Percentiles rank a stretch among this genome's conserved stretches.
Evolutionary conservation across 2,888 invertebrate genomes (phyloP).

Genomic region (Tricholauxania praeusta): DNA sequence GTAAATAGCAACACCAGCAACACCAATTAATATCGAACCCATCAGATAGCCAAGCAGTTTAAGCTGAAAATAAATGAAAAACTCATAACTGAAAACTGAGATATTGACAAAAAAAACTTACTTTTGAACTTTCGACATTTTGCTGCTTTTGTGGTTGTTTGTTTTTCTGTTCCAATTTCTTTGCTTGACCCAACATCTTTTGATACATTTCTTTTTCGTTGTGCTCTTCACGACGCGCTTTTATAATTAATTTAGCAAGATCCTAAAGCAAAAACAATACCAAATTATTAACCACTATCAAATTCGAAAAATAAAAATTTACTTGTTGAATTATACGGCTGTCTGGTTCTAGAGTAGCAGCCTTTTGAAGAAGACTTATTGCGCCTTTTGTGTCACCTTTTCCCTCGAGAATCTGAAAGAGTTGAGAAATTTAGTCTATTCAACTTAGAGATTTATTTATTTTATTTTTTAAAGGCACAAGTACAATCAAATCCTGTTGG

Average conservation of each 20-base stretch:
- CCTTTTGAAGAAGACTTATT: constrained; percentile 74
- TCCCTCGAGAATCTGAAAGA: constrained; percentile 73
- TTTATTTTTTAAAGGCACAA: not conserved
- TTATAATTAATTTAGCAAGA: constrained; percentile 71
- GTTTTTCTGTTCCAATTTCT: constrained; percentile 65
- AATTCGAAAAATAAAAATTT: constrained; percentile 5
- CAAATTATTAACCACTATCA: not conserved
- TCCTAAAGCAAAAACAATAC: constrained; percentile 61
- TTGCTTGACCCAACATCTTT: constrained; percentile 74
- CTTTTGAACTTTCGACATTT: constrained; percentile 64
- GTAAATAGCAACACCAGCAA: constrained; percentile 80
- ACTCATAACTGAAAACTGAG: constrained; percentile 6
- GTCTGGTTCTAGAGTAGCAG: constrained; percentile 75
- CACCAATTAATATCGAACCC: constrained; percentile 80
- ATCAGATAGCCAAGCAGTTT: constrained; percentile 67
- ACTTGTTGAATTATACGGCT: constrained; percentile 72
- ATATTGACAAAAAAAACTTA: constrained; percentile 41
- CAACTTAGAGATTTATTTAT: not conserved
- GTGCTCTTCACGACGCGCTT: constrained; percentile 72
- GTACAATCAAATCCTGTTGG: no score
- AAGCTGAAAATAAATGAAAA: constrained; percentile 55
- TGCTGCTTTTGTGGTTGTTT: constrained; percentile 59
- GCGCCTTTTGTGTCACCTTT: constrained; percentile 80
- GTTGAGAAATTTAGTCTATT: not conserved
- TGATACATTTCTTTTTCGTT: constrained; percentile 77